These are phyloP conservation scores for Istiophorus platypterus DNA, from an alignment of 2,113 vertebrate genomes.

Conservation along the genomic window DNA sequence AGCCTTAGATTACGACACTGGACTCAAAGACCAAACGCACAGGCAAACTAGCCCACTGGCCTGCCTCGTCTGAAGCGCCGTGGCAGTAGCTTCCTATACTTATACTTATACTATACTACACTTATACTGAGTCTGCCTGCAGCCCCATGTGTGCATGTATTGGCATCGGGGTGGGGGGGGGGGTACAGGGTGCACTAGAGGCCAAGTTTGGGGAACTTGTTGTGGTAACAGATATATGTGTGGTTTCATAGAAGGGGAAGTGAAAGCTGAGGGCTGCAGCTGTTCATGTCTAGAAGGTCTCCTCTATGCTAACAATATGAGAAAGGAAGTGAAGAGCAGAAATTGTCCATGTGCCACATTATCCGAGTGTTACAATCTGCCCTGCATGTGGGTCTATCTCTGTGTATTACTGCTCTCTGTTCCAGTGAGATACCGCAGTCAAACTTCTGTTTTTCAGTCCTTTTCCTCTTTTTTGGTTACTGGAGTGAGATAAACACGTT, in stretches of 20 bases:
- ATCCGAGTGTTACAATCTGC: slow-evolving; percentile 52
- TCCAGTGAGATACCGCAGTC: slow-evolving; percentile 2
- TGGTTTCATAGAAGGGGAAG: slow-evolving; percentile 76
- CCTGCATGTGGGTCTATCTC: slow-evolving; percentile 18
- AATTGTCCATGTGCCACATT: slow-evolving; percentile 60
- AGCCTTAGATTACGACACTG: slow-evolving; percentile 18
- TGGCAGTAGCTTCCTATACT: slow-evolving; percentile 17
- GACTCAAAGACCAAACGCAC: background rate
- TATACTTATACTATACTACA: no score
- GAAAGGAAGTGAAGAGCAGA: slow-evolving; percentile 76
- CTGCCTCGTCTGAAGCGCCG: background rate
- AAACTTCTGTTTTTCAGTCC: slow-evolving; percentile 33
- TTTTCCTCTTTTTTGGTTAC: slow-evolving; percentile 19
- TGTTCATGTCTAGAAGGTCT: slow-evolving; percentile 78
- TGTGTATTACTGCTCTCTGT: slow-evolving; percentile 6
- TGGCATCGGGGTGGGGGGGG: slow-evolving; percentile 46
- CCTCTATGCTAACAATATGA: slow-evolving; percentile 57
- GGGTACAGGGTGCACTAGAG: slow-evolving; percentile 65
- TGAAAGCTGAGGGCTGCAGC: slow-evolving; percentile 77
- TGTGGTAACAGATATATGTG: slow-evolving; percentile 81
- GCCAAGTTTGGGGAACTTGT: slow-evolving; percentile 79
- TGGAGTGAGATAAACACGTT: background rate
- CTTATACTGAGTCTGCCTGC: background rate
- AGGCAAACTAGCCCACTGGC: slow-evolving; percentile 8
- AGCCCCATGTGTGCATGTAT: slow-evolving; percentile 51